Evolutionary conservation across 2,888 invertebrate genomes (phyloP), one percentile per base, ranked within the genome.

Genomic region (Pinctada fucata): DNA sequence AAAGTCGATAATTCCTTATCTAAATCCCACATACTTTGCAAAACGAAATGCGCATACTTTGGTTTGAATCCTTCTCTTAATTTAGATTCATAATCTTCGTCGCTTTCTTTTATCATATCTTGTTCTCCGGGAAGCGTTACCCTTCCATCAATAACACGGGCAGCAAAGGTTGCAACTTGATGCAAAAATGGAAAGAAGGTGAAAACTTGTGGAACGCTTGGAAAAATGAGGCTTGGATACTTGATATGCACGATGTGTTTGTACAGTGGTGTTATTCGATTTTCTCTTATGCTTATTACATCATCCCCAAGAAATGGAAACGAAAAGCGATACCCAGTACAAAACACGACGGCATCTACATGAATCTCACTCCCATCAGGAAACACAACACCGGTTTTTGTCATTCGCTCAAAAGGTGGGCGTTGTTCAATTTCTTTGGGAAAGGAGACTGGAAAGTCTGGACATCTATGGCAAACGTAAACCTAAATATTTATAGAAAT

Each of bases 111-210:
- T 0, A 93, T 89, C 96, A 97, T 96, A 86, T 94, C 93, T 50
- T 93, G 93, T 67, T 92, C 92, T 0, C 93, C 88, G 0, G 96
- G 96, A 10, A 96, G 93, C 13, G 92, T 85, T 86, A 95, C 94
- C 13, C 93, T 92, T 0, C 95, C 95, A 72, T 93, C 94, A 92
- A 96, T 94, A 66, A 94, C 94, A 66, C 94, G 93, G 52, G 95
- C 91, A 1, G 81, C 75, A 90, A 95, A 96, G 31, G 95, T 94
- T 1, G 96, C 96, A 94, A 97, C 97, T 51, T 90, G 90, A 90
- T 97, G 96, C 90, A 96, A 96, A 94, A 97, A 95, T 79, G 96
- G 96, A 91, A 97, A 96, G 0, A 97, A 96, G 90, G 96, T 96
- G 1, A 96, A 95, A 84, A 95, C 95, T 92, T 95, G 96, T 0